Evolutionary conservation across 2,113 vertebrate species (phyloP).

Genomic region (Nesogale talazaci): DNA sequence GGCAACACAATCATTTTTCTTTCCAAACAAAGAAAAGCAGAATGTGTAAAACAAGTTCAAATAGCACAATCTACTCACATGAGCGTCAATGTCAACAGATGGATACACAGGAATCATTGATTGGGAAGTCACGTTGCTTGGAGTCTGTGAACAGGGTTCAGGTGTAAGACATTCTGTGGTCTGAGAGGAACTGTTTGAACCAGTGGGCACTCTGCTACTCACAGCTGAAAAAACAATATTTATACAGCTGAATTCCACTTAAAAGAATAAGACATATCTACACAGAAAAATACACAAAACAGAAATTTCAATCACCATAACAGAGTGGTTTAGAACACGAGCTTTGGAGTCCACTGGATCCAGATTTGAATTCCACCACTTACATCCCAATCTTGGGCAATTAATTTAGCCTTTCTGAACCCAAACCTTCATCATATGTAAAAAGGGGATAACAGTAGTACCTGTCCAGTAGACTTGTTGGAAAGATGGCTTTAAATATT

Average conservation of each 20-base stretch:
- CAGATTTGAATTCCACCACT: slow-evolving; percentile 43
- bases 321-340: slow-evolving; percentile 42
- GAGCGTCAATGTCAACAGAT: slow-evolving; percentile 98
- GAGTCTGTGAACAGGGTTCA: slow-evolving; percentile 89
- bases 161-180: slow-evolving; percentile 91
- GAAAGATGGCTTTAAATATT: slow-evolving; percentile 43
- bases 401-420: slow-evolving; percentile 18
- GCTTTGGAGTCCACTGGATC: slow-evolving; percentile 49
- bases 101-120: slow-evolving; percentile 95
- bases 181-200: slow-evolving; percentile 87
- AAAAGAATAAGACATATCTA: slow-evolving; percentile 46
- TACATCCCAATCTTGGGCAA: slow-evolving; percentile 54
- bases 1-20: background rate
- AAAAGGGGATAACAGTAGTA: slow-evolving; percentile 22
- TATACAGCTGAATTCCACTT: slow-evolving; percentile 67
- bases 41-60: slow-evolving; percentile 1
- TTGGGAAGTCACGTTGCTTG: slow-evolving; percentile 89
- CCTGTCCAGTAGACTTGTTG: background rate
- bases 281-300: slow-evolving; percentile 65
- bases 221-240: slow-evolving; percentile 91
- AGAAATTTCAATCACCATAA: slow-evolving; percentile 39
- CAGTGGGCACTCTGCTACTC: slow-evolving; percentile 94
- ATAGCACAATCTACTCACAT: slow-evolving; percentile 88
- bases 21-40: slow-evolving; percentile 39
- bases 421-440: slow-evolving; percentile 43